phyloP scores from a whole-genome alignment of 92 coral and sea anemone genomes.

The Palythoa grandiflora region DNA sequence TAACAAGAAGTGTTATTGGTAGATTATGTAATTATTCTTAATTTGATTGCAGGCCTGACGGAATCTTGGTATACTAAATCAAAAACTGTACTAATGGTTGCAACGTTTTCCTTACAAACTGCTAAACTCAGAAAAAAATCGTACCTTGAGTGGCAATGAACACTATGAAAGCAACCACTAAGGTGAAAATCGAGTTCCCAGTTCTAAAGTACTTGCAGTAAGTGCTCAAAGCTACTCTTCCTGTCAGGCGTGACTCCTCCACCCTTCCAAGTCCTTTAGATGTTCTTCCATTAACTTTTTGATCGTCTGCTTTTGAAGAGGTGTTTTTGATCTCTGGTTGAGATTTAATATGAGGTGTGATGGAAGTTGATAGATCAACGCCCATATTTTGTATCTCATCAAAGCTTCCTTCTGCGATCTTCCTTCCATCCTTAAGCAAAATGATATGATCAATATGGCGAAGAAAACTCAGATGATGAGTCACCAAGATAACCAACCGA shows the following conservation, averaged over 20 bases:
- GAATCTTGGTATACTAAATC: neutral
- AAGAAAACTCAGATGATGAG: conserved; percentile 40
- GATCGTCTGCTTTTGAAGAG: neutral
- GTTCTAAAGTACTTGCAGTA: conserved; percentile 43
- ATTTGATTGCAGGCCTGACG: too few relatives aligned
- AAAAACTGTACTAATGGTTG: neutral
- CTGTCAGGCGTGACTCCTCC: conserved; percentile 30
- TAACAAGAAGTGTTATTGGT: too few relatives aligned
- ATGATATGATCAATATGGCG: conserved; percentile 21
- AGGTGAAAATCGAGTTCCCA: conserved; percentile 36
- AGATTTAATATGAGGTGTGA: neutral
- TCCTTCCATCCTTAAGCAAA: conserved; percentile 39
- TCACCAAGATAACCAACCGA: conserved; percentile 26
- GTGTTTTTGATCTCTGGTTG: neutral
- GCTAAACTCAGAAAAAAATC: neutral
- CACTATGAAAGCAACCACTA: conserved; percentile 10
- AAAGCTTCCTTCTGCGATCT: conserved; percentile 29
- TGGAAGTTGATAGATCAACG: neutral
- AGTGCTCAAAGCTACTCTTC: conserved; percentile 19
- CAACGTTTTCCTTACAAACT: neutral
- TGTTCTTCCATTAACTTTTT: neutral
- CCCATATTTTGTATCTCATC: conserved; percentile 28
- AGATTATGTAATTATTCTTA: too few relatives aligned
- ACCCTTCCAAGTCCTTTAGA: conserved; percentile 36
- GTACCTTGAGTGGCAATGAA: conserved; percentile 41